Conservation (phyloP, 2,888 invertebrate genomes). For the Loripinus fragilis region DNA sequence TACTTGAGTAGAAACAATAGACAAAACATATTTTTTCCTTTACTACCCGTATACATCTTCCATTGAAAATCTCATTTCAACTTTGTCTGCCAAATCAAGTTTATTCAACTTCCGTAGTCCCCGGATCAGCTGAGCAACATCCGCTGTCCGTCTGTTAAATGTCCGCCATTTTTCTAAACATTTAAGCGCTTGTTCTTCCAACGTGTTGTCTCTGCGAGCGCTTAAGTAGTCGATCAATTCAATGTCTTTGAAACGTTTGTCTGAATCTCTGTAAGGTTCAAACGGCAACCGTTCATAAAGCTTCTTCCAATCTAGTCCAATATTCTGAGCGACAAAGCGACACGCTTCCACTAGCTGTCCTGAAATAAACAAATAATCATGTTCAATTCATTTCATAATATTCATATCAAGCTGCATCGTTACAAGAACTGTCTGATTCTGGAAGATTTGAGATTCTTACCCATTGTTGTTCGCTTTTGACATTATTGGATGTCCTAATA, state of each 20-base stretch:
- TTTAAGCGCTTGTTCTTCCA: constrained; percentile 71
- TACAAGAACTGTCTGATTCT: too few species aligned
- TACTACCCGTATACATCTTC: constrained; percentile 62
- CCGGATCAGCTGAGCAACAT: constrained; percentile 69
- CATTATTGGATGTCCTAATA: too few species aligned
- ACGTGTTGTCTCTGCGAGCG: constrained; percentile 67
- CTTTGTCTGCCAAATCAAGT: constrained; percentile 67
- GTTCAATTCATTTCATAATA: too few species aligned
- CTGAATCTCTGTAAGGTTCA: constrained; percentile 69
- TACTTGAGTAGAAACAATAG: too few species aligned
- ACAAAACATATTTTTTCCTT: too few species aligned
- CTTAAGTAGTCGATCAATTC: constrained; percentile 72
- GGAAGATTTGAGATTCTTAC: too few species aligned
- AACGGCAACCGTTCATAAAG: constrained; percentile 77
- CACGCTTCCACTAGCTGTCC: constrained; percentile 75
- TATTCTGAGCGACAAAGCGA: constrained; percentile 69
- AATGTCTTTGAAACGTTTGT: constrained; percentile 70
- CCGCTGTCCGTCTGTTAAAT: constrained; percentile 66
- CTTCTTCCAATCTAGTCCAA: constrained; percentile 76
- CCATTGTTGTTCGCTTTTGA: too few species aligned
- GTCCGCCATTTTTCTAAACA: constrained; percentile 78
- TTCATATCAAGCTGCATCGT: too few species aligned
- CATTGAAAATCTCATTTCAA: constrained; percentile 69
- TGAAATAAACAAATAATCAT: constrained; percentile 27
- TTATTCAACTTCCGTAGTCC: constrained; percentile 70